Base-by-base conservation (phyloP, 1,140 invertebrate genomes). In the Periplaneta americana region DNA sequence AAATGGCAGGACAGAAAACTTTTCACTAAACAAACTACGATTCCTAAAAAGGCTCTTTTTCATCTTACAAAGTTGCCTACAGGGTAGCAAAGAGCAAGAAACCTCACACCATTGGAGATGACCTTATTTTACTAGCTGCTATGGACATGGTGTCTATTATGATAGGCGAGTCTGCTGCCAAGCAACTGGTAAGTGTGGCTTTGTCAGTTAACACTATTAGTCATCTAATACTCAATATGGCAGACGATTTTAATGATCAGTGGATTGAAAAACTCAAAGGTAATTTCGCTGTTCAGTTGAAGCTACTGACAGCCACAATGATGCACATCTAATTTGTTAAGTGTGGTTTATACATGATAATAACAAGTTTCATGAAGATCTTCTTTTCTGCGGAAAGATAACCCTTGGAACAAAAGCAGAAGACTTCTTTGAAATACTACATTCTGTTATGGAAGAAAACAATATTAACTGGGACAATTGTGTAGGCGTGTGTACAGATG, bases 21-120 rank as follows among this genome's bases (percentile, higher is more conserved):
- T 28, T 17, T 76, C 75, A 28, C n/a, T 6, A 76, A 76, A 34
- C 75, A 76, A 76, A 31, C 33, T 76, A 76, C 6, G 17, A 34
- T 6, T 17, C 6, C 75, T 76, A 76, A 15, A 31, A 76, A 76
- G 33, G 6, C 75, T 31, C 2, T 76, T 34, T 76, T 31, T 76
- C n/a, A 76, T 76, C 33, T 34, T 76, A 76, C 33, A 76, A 76
- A 76, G 75, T 76, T 76, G 75, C 75, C 33, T 76, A 76, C 75
- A n/a, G 2, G 15, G 84, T 84, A 22, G 80, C 83, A 34, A 82
- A 82, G 80, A 78, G 74, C 76, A 84, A 77, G 79, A 84, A 85
- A 84, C 82, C 83, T 82, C 83, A 84, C 81, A 85, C 82, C 37
- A 84, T 84, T 82, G 83, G 81, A 37, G 84, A 85, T 34, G 78